phyloP scores from a whole-genome alignment of 2,888 invertebrate species.

The Panorpa germanica region DNA sequence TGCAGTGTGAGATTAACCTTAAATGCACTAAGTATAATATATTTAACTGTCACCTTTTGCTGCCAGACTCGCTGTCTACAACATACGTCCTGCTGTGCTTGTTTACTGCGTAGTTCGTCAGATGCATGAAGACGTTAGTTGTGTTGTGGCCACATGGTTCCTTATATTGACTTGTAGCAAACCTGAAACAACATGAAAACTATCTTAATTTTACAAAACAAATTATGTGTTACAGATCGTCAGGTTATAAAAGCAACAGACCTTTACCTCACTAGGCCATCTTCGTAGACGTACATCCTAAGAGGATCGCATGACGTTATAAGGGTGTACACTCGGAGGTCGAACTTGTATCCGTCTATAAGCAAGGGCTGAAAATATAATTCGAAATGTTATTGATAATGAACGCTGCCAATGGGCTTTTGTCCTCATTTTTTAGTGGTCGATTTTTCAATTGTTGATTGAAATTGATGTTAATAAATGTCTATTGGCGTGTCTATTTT shows the following conservation, averaged over 20 bases:
- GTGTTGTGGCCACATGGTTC: constrained; percentile 68
- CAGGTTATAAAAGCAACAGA: constrained; percentile 4
- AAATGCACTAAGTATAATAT: constrained; percentile 20
- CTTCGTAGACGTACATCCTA: constrained; percentile 76
- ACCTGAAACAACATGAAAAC: constrained; percentile 27
- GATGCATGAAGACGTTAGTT: constrained; percentile 81
- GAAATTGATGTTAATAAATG: too few relatives aligned
- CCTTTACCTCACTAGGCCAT: constrained; percentile 59
- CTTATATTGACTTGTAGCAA: constrained; percentile 75
- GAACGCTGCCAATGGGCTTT: too few relatives aligned
- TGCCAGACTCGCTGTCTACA: constrained; percentile 68
- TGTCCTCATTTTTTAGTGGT: too few relatives aligned
- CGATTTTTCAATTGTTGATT: too few relatives aligned
- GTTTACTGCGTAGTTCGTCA: constrained; percentile 88
- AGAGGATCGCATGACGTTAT: constrained; percentile 84
- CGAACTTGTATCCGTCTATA: constrained; percentile 85
- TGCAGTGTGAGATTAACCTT: not conserved
- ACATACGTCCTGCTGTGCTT: constrained; percentile 76
- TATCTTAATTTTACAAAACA: constrained; percentile 2
- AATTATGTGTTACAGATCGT: constrained; percentile 1
- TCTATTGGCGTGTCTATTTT: too few relatives aligned
- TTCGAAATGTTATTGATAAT: constrained; percentile 5
- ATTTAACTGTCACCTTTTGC: constrained; percentile 75
- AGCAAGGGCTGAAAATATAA: constrained; percentile 45
- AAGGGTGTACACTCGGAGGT: constrained; percentile 70